Base-by-base conservation (phyloP, 2,113 vertebrate species). In the Paracanthobrama guichenoti region DNA sequence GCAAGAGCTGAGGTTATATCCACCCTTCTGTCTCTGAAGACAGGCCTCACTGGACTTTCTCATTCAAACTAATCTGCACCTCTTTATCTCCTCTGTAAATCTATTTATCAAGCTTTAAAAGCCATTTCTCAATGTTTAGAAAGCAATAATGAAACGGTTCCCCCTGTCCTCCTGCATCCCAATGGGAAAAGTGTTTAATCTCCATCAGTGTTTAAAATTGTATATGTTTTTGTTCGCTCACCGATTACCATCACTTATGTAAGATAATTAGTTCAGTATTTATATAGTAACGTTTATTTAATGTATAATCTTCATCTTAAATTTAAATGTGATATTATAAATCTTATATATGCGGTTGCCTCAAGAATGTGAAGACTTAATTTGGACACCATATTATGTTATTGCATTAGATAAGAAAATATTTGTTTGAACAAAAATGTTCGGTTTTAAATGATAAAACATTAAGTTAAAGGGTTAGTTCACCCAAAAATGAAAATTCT, bases 1-100 rank as follows among this genome's bases (percentile, higher is more conserved):
- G 76, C 82, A 82, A 79, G 86, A 55, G 82, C 35, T 79, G 6
- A 18, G 80, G 86, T 88, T 86, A 83, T 88, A 86, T 88, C 67
- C 62, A 87, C 79, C 84, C 69, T 28, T 46, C 28, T 72, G 0
- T 73, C 42, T 73, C 67, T 39, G 7, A 3, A 24, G 50, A 85
- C 82, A 75, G 75, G 26, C 81, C 44, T 88, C 55, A 75, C 79
- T 81, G 76, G 83, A 88, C 87, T 50, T 62, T 62, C 71, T 78
- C 78, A 85, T 79, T 82, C 69, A 26, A 44, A 50, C 28, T 79
- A 24, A 78, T 78, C 74, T 77, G 48, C 74, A 57, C 48, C 31
- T 81, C 66, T 82, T 74, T 73, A 86, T 67, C 81, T 85, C 72
- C 74, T n/a, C 72, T 84, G 62, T 39, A 79, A 18, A 77, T 57